Evolutionary conservation across 2,797 vertebrate genomes (phyloP), one percentile per base, ranked within the genome.

Genomic region (Apodemus agrarius): DNA sequence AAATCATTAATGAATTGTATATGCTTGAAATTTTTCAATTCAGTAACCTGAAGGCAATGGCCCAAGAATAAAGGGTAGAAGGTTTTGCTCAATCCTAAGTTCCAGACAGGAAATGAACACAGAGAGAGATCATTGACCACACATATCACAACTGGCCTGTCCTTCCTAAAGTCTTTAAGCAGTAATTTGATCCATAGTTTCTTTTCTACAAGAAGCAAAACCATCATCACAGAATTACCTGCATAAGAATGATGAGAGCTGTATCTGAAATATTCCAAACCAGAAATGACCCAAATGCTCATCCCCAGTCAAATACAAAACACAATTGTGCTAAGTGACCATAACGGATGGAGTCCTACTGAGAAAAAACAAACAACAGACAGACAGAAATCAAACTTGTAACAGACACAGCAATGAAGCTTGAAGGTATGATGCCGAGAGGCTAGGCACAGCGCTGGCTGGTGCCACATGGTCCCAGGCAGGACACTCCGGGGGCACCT

Each of bases 1-100:
- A 89, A 91, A 86, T 81, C 17, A 31, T 82, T 74, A 61, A 81
- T 85, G 40, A 78, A 85, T 21, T 49, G 31, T 16, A 82, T 43
- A 4, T 59, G 37, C 69, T 59, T 96, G 86, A 69, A 96, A 49
- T 3, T 65, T 79, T 72, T 57, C 2, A 4, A 37, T 91, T 69
- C 37, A 57, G 7, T 79, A 49, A 65, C 14, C 37, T 1, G 19
- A 63, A 95, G 7, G 16, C 21, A 67, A 82, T 4, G 26, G 9
- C 43, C 84, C 54, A 59, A 31, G 65, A 65, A 87, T 69, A 90
- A 89, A 65, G 9, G 9, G 19, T 61, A 72, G 26, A 43, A 57
- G 37, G 29, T 19, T 89, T 24, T 83, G 29, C 17, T 29, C 11
- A 13, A 3, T 54, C 11, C 10, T 72, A 91, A 80, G 1, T 40